A percentile compares a stretch with the other conserved stretches of the same genome.
These are phyloP conservation scores for Microhierax caerulescens DNA, from an alignment of 2,797 vertebrate species.

Conservation along the genomic window DNA sequence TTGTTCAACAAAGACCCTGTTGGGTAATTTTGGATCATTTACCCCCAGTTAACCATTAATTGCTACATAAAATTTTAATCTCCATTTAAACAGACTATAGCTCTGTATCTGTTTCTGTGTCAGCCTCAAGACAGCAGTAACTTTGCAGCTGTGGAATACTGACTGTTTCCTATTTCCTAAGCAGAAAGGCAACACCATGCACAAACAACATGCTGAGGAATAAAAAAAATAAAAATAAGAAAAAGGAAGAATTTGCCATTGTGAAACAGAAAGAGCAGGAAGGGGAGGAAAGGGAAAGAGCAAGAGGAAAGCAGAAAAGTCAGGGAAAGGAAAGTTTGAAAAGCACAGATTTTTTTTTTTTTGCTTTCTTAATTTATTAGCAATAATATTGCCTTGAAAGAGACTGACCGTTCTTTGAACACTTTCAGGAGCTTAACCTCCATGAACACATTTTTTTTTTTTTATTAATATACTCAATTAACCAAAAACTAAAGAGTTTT, in stretches of 20 bases:
- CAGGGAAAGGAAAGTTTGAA: not conserved
- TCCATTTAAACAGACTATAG: conserved; percentile 55
- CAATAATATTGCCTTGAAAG: not conserved
- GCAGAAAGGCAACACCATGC: not conserved
- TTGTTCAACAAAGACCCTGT: conserved; percentile 45
- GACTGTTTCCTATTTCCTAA: not conserved
- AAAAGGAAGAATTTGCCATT: not conserved
- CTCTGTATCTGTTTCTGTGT: conserved; percentile 29
- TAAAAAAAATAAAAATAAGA: too few relatives aligned
- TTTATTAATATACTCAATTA: not conserved
- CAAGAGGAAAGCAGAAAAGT: not conserved
- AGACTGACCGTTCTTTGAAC: not conserved
- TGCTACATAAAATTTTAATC: conserved; percentile 70
- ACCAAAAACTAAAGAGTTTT: not conserved
- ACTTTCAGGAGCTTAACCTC: not conserved
- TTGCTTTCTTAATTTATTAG: not conserved
- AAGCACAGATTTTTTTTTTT: not conserved
- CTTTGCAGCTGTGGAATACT: conserved; percentile 49
- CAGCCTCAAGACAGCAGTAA: conserved; percentile 63
- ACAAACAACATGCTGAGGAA: not conserved
- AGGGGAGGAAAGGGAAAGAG: not conserved
- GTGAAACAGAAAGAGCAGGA: not conserved
- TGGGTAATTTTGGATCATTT: conserved; percentile 64
- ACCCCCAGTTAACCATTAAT: conserved; percentile 68
- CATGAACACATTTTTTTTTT: accelerated